phyloP scores from a whole-genome alignment of 2,797 vertebrate genomes.

The Kryptolebias ocellatus region DNA sequence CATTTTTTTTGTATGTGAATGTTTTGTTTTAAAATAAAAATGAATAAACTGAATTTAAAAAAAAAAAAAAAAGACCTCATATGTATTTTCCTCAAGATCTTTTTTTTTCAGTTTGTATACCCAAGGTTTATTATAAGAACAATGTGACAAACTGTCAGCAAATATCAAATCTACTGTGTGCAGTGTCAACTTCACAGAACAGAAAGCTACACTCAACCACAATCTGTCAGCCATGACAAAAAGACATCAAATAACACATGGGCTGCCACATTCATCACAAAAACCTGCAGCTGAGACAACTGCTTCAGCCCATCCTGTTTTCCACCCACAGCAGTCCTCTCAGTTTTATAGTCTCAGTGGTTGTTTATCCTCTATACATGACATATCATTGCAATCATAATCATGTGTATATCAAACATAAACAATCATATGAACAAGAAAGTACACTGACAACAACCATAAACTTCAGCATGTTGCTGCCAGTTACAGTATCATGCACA shows the following conservation, averaged over 20 bases:
- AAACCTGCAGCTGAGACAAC: slow-evolving; percentile 48
- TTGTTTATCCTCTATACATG: slow-evolving; percentile 14
- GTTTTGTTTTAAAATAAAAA: too few species aligned
- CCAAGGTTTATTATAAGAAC: slow-evolving; percentile 51
- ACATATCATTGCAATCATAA: slow-evolving; percentile 30
- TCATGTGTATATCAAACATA: slow-evolving; percentile 14
- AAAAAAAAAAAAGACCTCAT: slow-evolving; percentile 35
- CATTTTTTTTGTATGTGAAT: too few species aligned
- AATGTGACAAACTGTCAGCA: slow-evolving; percentile 69
- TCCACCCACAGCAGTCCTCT: slow-evolving; percentile 29
- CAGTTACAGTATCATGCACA: slow-evolving; percentile 26
- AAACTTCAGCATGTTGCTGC: slow-evolving; percentile 39
- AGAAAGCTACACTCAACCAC: slow-evolving; percentile 57
- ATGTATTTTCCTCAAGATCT: slow-evolving; percentile 15
- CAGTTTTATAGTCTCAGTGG: slow-evolving; percentile 32
- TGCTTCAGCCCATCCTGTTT: slow-evolving; percentile 38
- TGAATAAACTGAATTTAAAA: too few species aligned
- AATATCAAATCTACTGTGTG: slow-evolving; percentile 65
- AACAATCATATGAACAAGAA: slow-evolving; percentile 18
- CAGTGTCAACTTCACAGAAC: slow-evolving; percentile 60
- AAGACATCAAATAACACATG: slow-evolving; percentile 61
- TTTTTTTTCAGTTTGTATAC: slow-evolving; percentile 7
- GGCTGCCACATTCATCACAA: slow-evolving; percentile 61
- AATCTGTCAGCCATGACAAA: slow-evolving; percentile 66
- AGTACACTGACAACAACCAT: slow-evolving; percentile 16